Evolutionary conservation across 2,113 vertebrate species (phyloP).

Genomic region (Tragelaphus buxtoni): DNA sequence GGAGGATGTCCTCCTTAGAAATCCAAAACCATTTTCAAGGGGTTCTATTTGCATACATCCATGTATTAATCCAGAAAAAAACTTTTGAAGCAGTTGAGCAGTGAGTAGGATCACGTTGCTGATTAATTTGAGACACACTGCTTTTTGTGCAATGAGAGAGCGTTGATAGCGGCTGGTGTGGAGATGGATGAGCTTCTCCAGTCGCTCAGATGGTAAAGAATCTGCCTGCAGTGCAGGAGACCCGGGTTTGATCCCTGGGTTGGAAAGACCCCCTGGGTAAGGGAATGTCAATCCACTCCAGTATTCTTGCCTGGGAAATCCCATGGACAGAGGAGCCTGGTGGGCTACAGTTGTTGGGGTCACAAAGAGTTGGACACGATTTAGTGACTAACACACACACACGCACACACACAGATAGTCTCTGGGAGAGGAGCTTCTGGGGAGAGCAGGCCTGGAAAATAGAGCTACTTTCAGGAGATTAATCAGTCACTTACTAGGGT

Average conservation of each 20-base stretch:
- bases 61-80: not conserved
- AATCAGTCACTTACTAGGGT: rapidly evolving
- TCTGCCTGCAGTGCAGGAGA: not conserved
- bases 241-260: not conserved
- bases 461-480: not conserved
- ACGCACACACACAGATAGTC: not conserved
- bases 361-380: not conserved
- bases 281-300: not conserved
- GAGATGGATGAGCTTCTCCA: not conserved
- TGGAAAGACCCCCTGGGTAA: not conserved
- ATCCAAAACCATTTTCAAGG: not conserved
- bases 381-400: not conserved
- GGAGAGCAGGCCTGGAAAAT: not conserved
- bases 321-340: not conserved
- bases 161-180: rapidly evolving
- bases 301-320: not conserved
- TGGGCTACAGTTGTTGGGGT: not conserved
- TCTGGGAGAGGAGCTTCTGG: not conserved
- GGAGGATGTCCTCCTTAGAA: not conserved
- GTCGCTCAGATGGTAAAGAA: not conserved
- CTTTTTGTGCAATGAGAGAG: conserved; percentile 11
- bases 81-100: not conserved
- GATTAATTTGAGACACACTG: not conserved
- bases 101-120: not conserved
- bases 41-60: not conserved